Percentiles rank a stretch among this genome's conserved stretches.
Conservation (phyloP, 35 echinoderm and acorn worm genomes). For the Anneissia japonica region DNA sequence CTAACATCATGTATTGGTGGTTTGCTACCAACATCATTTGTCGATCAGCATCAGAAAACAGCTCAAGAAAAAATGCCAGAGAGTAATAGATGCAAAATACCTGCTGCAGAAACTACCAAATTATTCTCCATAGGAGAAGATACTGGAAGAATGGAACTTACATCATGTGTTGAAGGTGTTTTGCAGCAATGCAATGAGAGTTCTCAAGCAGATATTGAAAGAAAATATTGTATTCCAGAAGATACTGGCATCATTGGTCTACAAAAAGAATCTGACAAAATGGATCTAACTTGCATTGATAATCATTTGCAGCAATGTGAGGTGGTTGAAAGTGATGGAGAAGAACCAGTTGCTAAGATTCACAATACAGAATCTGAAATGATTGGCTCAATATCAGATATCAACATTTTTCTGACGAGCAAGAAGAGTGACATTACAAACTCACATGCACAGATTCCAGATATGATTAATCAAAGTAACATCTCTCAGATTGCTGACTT, state of each 20-base stretch:
- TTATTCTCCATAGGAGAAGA: constrained; percentile 7
- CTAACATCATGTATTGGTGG: not conserved
- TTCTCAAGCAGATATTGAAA: too few relatives aligned
- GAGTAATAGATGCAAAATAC: not conserved
- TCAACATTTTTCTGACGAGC: too few relatives aligned
- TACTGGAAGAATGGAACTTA: constrained; percentile 32
- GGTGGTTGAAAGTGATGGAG: not conserved
- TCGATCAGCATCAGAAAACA: too few relatives aligned
- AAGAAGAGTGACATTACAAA: not conserved
- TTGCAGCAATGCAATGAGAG: too few relatives aligned
- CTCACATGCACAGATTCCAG: not conserved
- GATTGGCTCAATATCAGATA: not conserved
- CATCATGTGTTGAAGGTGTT: not conserved
- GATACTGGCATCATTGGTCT: too few relatives aligned
- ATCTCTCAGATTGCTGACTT: not conserved
- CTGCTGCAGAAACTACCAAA: not conserved
- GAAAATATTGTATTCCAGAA: too few relatives aligned
- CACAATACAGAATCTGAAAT: not conserved
- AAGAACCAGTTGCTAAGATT: too few relatives aligned
- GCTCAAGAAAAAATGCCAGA: not conserved
- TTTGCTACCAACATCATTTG: not conserved
- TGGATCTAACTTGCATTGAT: not conserved
- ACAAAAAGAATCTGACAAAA: too few relatives aligned
- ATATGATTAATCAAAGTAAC: too few relatives aligned
- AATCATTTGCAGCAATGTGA: not conserved